Conservation (phyloP, 2,888 invertebrate genomes). For the Lithophane ornitopus region DNA sequence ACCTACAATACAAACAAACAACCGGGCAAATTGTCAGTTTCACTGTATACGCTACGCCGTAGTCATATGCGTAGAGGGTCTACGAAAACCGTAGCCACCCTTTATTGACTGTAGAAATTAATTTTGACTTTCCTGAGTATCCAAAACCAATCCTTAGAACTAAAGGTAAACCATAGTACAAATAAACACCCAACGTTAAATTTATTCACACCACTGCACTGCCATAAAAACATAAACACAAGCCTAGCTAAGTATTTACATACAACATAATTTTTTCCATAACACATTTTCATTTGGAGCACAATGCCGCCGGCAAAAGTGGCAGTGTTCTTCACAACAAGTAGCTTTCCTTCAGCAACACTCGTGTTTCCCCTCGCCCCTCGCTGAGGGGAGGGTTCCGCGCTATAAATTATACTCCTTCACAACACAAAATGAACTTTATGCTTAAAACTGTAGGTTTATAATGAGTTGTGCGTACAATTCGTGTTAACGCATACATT, state of each 20-base stretch:
- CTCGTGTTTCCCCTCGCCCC: conserved; percentile 60
- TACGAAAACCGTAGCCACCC: conserved; percentile 38
- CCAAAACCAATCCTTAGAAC: neutral
- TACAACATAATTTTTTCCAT: conserved; percentile 50
- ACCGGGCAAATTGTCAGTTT: too few relatives aligned
- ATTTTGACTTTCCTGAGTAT: neutral
- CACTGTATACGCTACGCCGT: conserved; percentile 34
- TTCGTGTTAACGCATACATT: conserved; percentile 74
- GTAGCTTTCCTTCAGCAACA: conserved; percentile 76
- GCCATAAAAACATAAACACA: conserved; percentile 9
- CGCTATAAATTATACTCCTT: conserved; percentile 69
- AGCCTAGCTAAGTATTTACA: conserved; percentile 42
- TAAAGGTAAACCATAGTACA: neutral
- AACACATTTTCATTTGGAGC: conserved; percentile 66
- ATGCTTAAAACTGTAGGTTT: conserved; percentile 36
- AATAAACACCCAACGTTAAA: neutral
- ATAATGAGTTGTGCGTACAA: conserved; percentile 23
- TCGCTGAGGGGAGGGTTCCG: conserved; percentile 59
- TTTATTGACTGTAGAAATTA: neutral
- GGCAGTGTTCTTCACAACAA: conserved; percentile 78
- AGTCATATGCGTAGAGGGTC: conserved; percentile 34
- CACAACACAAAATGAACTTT: conserved; percentile 55
- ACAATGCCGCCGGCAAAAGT: conserved; percentile 76
- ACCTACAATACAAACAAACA: too few relatives aligned
- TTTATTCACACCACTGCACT: neutral